Evolutionary conservation across 2,113 vertebrate genomes (phyloP), one percentile per base, ranked within the genome.

Genomic region (Ifrita kowaldi): DNA sequence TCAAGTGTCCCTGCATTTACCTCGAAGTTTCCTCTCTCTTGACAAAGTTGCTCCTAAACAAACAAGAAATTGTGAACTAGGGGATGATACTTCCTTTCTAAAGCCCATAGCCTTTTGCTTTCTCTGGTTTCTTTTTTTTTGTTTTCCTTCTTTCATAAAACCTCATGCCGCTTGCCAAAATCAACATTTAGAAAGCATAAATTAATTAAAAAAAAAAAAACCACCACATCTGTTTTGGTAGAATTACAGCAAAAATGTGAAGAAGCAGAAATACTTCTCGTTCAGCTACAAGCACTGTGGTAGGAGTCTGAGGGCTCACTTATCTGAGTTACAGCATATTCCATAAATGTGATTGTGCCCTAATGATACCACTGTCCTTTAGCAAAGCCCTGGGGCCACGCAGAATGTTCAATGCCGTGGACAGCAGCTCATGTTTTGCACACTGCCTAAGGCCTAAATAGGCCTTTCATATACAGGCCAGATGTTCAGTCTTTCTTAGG

Each of bases 401-500:
- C 95, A 91, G 81, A 96, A 57, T 39, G 80, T 89, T 97, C 93
- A 77, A 28, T 57, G 94, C 87, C 15, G 0, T 77, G 97, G 97
- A 98, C 93, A 97, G 95, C 96, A 96, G 89, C 94, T 96, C 95
- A 69, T 91, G 84, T 83, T 90, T 62, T 87, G 85, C 86, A 76
- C 89, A 47, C 69, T 86, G 97, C 97, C 97, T 93, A 78, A 73
- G 85, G 96, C 94, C 78, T 92, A 93, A 96, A 97, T 73, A 96
- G 95, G 94, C 87, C 94, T 97, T 98, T 98, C 95, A 95, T 96
- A 96, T 33, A 95, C 81, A 95, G 96, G 95, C 98, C 98, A 98
- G 98, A 98, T 98, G 98, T 98, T 98, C 97, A 96, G 91, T 97
- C 97, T 97, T 97, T 97, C 97, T 97, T 97, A 96, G 97, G 96